Evolutionary conservation across 2,113 vertebrate genomes (phyloP).

Genomic region (Synchiropus splendidus): DNA sequence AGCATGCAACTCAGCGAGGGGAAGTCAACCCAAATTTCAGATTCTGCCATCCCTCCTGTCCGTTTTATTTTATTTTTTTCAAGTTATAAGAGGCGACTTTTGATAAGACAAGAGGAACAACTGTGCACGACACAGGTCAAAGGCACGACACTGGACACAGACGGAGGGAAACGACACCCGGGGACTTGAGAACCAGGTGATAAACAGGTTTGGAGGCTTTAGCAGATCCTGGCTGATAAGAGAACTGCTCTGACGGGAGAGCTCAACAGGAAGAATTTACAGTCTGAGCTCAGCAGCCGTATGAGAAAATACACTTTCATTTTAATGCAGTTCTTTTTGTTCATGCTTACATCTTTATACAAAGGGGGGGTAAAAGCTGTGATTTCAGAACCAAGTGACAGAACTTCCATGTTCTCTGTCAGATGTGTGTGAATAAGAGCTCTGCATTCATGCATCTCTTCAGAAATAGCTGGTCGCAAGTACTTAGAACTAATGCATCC

Average conservation of each 20-base stretch:
- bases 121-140: conserved; percentile 61
- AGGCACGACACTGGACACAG: conserved; percentile 64
- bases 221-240: conserved; percentile 24
- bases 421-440: no score
- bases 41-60: background rate
- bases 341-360: conserved; percentile 50
- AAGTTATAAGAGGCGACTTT: conserved; percentile 26
- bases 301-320: no score
- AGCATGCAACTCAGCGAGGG: conserved; percentile 32
- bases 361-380: conserved; percentile 13
- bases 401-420: no score
- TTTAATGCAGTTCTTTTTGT: conserved; percentile 29
- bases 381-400: no score
- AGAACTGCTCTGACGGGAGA: conserved; percentile 26
- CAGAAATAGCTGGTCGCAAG: no score
- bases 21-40: background rate
- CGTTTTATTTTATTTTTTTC: conserved; percentile 19
- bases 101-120: conserved; percentile 36
- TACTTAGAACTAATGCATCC: no score
- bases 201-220: background rate
- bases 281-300: conserved; percentile 15
- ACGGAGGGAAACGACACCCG: conserved; percentile 32
- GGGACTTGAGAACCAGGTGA: conserved; percentile 30
- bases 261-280: conserved; percentile 16
- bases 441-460: no score